Evolutionary conservation across 2,888 invertebrate species (phyloP).

Genomic region (Salpingus planirostris): DNA sequence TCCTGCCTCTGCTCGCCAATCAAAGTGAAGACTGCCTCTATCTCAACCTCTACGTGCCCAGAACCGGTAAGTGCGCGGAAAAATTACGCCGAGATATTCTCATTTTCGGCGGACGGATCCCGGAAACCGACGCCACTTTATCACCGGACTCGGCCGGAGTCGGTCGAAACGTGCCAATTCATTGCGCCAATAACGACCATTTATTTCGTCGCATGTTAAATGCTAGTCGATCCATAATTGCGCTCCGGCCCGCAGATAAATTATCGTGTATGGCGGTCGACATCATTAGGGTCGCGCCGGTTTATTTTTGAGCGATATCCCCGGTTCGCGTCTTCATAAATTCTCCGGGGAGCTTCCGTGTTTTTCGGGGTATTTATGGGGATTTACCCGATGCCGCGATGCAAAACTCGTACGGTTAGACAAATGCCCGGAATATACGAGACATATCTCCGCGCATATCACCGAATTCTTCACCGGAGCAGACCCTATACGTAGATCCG

Average conservation of each 20-base stretch:
- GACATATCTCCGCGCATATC: constrained; percentile 9
- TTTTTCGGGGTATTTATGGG: constrained; percentile 8
- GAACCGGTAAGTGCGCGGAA: constrained; percentile 52
- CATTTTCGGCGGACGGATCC: neutral
- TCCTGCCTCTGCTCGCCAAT: constrained; percentile 76
- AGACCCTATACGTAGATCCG: too few relatives aligned
- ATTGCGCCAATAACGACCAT: constrained; percentile 14
- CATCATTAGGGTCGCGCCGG: too few relatives aligned
- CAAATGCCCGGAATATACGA: constrained; percentile 11
- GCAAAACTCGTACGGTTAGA: constrained; percentile 8
- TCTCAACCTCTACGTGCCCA: constrained; percentile 92
- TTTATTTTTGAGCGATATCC: too few relatives aligned
- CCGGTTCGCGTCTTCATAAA: too few relatives aligned
- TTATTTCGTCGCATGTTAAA: constrained; percentile 14
- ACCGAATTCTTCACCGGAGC: constrained; percentile 12
- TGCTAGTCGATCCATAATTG: constrained; percentile 4
- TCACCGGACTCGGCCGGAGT: too few relatives aligned
- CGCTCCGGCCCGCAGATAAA: too few relatives aligned
- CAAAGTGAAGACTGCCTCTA: constrained; percentile 98
- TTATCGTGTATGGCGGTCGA: too few relatives aligned
- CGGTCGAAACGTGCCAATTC: constrained; percentile 12
- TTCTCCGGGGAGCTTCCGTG: too few relatives aligned
- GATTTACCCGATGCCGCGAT: constrained; percentile 8
- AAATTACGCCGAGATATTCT: neutral
- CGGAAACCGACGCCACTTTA: too few relatives aligned